phyloP scores from a whole-genome alignment of 2,888 invertebrate genomes.

The Mesochorus sp. region DNA sequence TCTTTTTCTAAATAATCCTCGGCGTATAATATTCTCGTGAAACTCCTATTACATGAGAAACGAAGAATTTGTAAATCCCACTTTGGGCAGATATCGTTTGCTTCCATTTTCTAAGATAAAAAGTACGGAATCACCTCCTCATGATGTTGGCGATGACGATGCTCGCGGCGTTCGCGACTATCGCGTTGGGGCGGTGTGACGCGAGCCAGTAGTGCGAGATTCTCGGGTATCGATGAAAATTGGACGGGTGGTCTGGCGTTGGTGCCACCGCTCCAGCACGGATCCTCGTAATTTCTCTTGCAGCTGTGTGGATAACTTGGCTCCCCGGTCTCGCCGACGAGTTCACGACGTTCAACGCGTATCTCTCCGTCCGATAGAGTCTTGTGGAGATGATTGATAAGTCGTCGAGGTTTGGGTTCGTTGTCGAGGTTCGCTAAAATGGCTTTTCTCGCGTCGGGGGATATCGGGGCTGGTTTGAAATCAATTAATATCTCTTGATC shows the following conservation, averaged over 20 bases:
- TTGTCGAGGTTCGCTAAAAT: slow-evolving; percentile 73
- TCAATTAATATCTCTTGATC: slow-evolving; percentile 93
- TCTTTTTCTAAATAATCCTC: slow-evolving; percentile 89
- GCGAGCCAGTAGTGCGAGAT: slow-evolving; percentile 76
- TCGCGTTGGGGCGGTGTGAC: slow-evolving; percentile 75
- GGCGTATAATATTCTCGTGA: slow-evolving; percentile 91
- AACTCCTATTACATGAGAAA: slow-evolving; percentile 84
- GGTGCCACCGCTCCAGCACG: slow-evolving; percentile 72
- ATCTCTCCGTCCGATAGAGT: slow-evolving; percentile 93
- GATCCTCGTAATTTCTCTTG: slow-evolving; percentile 79
- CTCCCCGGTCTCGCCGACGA: slow-evolving; percentile 81
- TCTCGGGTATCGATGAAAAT: slow-evolving; percentile 81
- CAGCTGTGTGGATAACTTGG: slow-evolving; percentile 81
- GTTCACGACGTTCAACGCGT: slow-evolving; percentile 82
- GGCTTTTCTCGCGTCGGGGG: slow-evolving; percentile 84
- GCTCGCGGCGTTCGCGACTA: slow-evolving; percentile 41
- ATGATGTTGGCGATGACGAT: slow-evolving; percentile 65
- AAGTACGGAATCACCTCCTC: slow-evolving; percentile 75
- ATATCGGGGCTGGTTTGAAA: slow-evolving; percentile 90
- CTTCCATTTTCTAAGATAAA: background rate
- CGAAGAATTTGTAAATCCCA: background rate
- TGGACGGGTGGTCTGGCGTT: slow-evolving; percentile 76
- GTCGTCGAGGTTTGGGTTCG: slow-evolving; percentile 80
- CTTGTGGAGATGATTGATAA: slow-evolving; percentile 85
- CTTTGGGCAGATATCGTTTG: background rate